A percentile compares a stretch with the other conserved stretches of the same genome.
Evolutionary conservation across 2,888 invertebrate species (phyloP).

Genomic region (Dryadula phaetusa): DNA sequence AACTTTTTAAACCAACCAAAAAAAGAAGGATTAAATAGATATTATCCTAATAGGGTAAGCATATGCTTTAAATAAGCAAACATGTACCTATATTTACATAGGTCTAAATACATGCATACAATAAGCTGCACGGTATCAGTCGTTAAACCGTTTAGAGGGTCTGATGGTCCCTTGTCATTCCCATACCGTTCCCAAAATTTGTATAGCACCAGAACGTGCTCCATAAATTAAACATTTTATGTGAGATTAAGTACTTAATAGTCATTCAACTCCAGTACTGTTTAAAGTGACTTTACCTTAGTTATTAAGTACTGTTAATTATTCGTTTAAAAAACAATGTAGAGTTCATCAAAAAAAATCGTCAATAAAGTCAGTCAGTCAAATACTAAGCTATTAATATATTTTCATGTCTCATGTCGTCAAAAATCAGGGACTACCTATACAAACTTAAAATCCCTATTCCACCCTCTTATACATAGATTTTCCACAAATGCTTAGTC

Average conservation of each 20-base stretch:
- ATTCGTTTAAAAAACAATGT: neutral
- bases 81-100: slow-evolving; percentile 10
- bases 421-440: too few relatives aligned
- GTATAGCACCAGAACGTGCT: slow-evolving; percentile 7
- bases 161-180: slow-evolving; percentile 14
- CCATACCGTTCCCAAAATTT: slow-evolving; percentile 12
- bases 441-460: too few relatives aligned
- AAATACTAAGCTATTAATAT: too few relatives aligned
- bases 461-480: too few relatives aligned
- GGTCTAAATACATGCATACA: slow-evolving; percentile 3
- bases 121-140: slow-evolving; percentile 14
- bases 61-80: neutral
- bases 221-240: slow-evolving; percentile 13
- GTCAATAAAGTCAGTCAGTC: too few relatives aligned
- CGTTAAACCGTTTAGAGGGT: slow-evolving; percentile 7
- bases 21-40: neutral
- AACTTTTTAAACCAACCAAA: too few relatives aligned
- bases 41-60: neutral
- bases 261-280: neutral
- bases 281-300: neutral
- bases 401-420: too few relatives aligned
- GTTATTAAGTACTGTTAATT: neutral
- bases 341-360: too few relatives aligned
- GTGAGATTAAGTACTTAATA: neutral
- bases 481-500: too few relatives aligned